phyloP scores from a whole-genome alignment of 2,113 vertebrate species.

The Paedocypris sp. region DNA sequence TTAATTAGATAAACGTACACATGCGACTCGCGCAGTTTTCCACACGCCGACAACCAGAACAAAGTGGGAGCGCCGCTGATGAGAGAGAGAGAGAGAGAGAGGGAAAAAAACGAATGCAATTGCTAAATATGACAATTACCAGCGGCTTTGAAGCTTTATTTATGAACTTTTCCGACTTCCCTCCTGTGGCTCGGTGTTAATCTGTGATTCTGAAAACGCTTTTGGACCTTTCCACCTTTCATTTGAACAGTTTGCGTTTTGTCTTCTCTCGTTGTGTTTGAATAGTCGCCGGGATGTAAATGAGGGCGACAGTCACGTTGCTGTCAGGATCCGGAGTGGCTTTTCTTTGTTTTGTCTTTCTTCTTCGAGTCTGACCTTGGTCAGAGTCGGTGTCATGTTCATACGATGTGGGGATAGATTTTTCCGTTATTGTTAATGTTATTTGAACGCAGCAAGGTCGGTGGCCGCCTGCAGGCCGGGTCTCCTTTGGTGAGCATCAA shows the following conservation, averaged over 20 bases:
- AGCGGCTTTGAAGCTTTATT: conserved; percentile 38
- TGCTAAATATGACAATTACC: conserved; percentile 32
- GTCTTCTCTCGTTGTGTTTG: conserved; percentile 22
- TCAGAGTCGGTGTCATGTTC: not conserved
- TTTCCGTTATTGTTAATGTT: no score
- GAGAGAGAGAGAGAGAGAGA: conserved; percentile 19
- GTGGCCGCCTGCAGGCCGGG: no score
- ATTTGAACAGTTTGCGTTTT: conserved; percentile 9
- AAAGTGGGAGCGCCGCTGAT: conserved; percentile 23
- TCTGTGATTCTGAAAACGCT: conserved; percentile 29
- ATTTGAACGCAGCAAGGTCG: no score
- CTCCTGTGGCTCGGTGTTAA: conserved; percentile 33
- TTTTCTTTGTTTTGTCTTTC: conserved; percentile 1
- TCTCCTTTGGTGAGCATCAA: no score
- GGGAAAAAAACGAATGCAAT: conserved; percentile 21
- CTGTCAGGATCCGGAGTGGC: not conserved
- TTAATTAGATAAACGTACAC: conserved; percentile 42
- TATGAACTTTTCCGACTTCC: conserved; percentile 28
- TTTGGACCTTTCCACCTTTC: conserved; percentile 19
- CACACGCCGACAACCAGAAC: conserved; percentile 31
- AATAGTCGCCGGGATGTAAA: not conserved
- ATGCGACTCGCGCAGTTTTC: conserved; percentile 32
- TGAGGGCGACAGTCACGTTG: not conserved
- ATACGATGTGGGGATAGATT: no score
- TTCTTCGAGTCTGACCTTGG: not conserved